Evolutionary conservation across 2,113 vertebrate species (phyloP), one percentile per base, ranked within the genome.

Genomic region (Paramormyrops kingsleyae): DNA sequence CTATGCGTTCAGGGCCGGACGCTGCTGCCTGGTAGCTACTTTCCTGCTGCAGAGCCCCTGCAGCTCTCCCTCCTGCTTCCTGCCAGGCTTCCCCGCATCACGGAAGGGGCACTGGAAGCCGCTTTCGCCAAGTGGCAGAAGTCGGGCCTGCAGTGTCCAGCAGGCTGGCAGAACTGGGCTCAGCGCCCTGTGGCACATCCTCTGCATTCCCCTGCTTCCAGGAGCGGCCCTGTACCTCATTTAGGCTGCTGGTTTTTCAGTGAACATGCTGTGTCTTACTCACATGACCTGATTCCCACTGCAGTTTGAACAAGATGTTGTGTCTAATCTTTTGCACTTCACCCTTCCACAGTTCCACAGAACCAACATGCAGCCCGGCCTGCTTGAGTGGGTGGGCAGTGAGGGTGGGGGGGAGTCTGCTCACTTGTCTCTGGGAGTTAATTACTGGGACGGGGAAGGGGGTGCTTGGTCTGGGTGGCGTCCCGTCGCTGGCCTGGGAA

Each of bases 361-460:
- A 39, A 39, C 7, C 35, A 80, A 80, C 74, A 80, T 39, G 56
- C 5, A 42, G 74, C 17, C 15, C 2, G 3, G 13, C n/a, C 84
- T 6, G 24, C 50, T n/a, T 9, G 46, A n/a, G 47, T 47, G 27
- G 50, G 52, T 35, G 77, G 19, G 44, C 21, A 39, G 70, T 49
- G 87, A 56, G 27, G 46, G 83, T 21, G 83, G 44, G 17, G 17
- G 12, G 19, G 35, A 15, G 35, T 46, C 13, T 9, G 24, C 80
- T 53, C 53, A 35, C 17, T 4, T 89, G 56, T 91, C 39, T 83
- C 83, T 46, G 83, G 66, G 84, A 12, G 88, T n/a, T 87, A 91
- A 91, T 91, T 87, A 56, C 84, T 87, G 66, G 90, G 87, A 80
- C 47, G 46, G 31, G 70, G 52, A 56, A 21, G 27, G 21, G 46